A percentile compares a stretch with the other conserved stretches of the same genome.
phyloP scores from a whole-genome alignment of 1,140 invertebrate genomes.

The Agraylea sexmaculata region DNA sequence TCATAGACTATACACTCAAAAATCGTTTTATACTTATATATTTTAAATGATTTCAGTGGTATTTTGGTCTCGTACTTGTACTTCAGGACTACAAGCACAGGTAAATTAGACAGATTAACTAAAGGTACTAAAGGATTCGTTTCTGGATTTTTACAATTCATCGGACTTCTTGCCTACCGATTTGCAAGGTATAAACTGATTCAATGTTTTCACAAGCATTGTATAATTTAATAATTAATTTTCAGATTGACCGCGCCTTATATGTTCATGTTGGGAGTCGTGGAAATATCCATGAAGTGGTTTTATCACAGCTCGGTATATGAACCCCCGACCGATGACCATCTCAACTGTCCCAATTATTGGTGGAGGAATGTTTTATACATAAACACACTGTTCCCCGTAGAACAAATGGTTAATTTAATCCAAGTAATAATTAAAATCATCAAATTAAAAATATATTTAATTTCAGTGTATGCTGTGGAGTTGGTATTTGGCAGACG shows the following conservation, averaged over 20 bases:
- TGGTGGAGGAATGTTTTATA: constrained; percentile 80
- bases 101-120: constrained; percentile 60
- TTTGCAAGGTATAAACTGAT: constrained; percentile 47
- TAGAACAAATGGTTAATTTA: constrained; percentile 66
- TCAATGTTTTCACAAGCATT: not conserved
- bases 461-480: constrained; percentile 69
- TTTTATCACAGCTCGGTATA: constrained; percentile 69
- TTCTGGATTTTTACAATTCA: constrained; percentile 58
- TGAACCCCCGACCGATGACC: constrained; percentile 66
- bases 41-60: constrained; percentile 42
- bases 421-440: constrained; percentile 4
- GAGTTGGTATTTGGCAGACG: constrained; percentile 82
- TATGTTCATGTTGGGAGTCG: constrained; percentile 67
- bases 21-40: too few relatives aligned
- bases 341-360: constrained; percentile 68
- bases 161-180: constrained; percentile 67
- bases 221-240: constrained; percentile 9
- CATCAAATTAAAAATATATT: constrained; percentile 15
- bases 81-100: constrained; percentile 68
- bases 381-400: constrained; percentile 73
- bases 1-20: too few relatives aligned
- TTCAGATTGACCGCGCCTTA: constrained; percentile 70
- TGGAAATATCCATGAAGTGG: constrained; percentile 71
- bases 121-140: constrained; percentile 58
- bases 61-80: constrained; percentile 73